phyloP scores from a whole-genome alignment of 2,797 vertebrate genomes.

The Molossus alvarezi region DNA sequence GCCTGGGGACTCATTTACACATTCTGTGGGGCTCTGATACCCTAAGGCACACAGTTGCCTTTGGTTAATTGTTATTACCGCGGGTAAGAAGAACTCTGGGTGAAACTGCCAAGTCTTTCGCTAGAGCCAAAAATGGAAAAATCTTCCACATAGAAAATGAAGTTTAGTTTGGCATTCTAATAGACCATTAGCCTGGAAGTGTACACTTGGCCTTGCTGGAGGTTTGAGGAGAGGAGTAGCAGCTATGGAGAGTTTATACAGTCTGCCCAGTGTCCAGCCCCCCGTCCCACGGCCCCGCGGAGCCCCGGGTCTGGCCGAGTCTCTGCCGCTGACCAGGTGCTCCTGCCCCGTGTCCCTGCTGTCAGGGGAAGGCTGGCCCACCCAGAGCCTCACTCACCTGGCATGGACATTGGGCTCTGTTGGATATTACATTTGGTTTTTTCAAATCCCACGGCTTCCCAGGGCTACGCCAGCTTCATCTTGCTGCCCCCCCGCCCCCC shows the following conservation, averaged over 20 bases:
- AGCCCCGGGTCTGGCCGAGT: neutral
- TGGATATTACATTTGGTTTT: neutral
- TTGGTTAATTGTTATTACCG: slow-evolving; percentile 64
- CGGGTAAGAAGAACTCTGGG: neutral
- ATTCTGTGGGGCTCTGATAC: neutral
- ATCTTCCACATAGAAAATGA: slow-evolving; percentile 77
- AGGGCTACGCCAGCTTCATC: neutral
- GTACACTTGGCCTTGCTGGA: neutral
- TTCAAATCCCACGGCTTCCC: neutral
- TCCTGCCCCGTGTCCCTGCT: neutral
- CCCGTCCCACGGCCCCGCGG: rapidly evolving
- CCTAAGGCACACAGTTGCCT: neutral
- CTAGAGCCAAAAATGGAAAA: slow-evolving; percentile 62
- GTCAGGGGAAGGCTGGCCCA: neutral
- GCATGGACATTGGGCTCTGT: neutral
- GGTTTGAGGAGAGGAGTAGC: neutral
- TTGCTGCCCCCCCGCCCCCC: rapidly evolving
- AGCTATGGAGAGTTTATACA: neutral
- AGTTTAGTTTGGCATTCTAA: slow-evolving; percentile 76
- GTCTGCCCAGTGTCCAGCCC: rapidly evolving
- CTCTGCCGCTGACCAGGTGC: neutral
- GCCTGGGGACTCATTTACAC: slow-evolving; percentile 49
- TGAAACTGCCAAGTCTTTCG: slow-evolving; percentile 45
- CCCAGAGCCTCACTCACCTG: neutral
- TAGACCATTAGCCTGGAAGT: slow-evolving; percentile 58